phyloP scores from a whole-genome alignment of 2,113 vertebrate genomes.

The Cheirogaleus medius region DNA sequence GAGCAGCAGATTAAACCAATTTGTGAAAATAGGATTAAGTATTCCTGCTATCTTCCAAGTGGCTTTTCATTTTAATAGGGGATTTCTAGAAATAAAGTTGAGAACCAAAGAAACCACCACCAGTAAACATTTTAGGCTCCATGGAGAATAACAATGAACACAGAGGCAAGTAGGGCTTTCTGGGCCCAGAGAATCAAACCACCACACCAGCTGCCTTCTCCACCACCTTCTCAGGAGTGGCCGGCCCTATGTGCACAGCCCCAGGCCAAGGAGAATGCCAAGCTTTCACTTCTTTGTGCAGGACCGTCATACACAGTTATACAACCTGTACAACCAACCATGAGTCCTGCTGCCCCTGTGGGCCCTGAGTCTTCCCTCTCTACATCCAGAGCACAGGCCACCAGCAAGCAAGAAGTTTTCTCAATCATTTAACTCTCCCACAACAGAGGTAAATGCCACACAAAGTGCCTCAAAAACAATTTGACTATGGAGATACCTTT shows the following conservation, averaged over 20 bases:
- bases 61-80: neutral
- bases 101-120: neutral
- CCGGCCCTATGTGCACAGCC: neutral
- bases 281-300: neutral
- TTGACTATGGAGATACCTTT: neutral
- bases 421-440: neutral
- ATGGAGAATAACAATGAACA: neutral
- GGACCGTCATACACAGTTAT: neutral
- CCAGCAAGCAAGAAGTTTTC: neutral
- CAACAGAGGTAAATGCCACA: neutral
- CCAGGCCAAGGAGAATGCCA: neutral
- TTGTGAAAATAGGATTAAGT: neutral
- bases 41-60: neutral
- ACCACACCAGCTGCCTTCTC: neutral
- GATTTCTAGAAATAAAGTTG: conserved; percentile 21
- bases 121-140: neutral
- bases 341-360: neutral
- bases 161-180: neutral
- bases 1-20: neutral
- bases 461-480: neutral
- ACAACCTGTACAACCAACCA: neutral
- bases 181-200: neutral
- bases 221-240: neutral
- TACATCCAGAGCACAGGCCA: neutral
- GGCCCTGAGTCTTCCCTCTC: neutral